These are phyloP conservation scores for Dallia pectoralis DNA, from an alignment of 2,797 vertebrate genomes.

Conservation along the genomic window DNA sequence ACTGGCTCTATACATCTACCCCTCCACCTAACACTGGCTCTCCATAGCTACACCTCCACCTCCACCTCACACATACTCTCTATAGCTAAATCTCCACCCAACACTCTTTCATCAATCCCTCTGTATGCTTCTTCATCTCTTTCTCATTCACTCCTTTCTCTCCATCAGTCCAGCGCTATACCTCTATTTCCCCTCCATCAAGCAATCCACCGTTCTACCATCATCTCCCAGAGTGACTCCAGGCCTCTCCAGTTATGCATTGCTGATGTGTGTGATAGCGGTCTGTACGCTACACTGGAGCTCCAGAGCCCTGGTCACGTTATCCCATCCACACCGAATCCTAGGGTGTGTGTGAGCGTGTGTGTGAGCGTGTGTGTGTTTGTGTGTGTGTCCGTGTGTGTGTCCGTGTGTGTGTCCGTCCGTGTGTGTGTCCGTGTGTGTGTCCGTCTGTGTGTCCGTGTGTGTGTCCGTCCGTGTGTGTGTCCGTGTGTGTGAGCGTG, in stretches of 20 bases:
- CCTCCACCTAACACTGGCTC: background rate
- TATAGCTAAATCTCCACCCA: no score
- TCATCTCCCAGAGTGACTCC: constrained; percentile 10
- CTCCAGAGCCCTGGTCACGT: constrained; percentile 41
- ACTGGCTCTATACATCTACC: background rate
- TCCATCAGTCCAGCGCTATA: background rate
- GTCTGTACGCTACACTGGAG: constrained; percentile 43
- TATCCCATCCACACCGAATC: constrained; percentile 56
- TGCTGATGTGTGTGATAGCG: constrained; percentile 61
- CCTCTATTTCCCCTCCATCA: constrained; percentile 1
- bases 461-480: no score
- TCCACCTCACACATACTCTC: background rate
- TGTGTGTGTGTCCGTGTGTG: constrained; percentile 22
- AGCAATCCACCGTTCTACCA: background rate
- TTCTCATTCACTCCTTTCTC: constrained; percentile 10
- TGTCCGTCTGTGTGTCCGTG: constrained; percentile 18
- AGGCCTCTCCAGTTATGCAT: constrained; percentile 50
- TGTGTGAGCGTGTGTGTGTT: constrained; percentile 1
- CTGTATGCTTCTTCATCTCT: constrained; percentile 2
- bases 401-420: constrained; percentile 23
- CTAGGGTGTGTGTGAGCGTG: constrained; percentile 41
- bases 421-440: constrained; percentile 25
- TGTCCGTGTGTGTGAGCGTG: constrained; percentile 23
- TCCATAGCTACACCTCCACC: background rate
- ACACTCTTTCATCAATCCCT: background rate